phyloP scores from a whole-genome alignment of 2,797 vertebrate species.

The Mus spretus region DNA sequence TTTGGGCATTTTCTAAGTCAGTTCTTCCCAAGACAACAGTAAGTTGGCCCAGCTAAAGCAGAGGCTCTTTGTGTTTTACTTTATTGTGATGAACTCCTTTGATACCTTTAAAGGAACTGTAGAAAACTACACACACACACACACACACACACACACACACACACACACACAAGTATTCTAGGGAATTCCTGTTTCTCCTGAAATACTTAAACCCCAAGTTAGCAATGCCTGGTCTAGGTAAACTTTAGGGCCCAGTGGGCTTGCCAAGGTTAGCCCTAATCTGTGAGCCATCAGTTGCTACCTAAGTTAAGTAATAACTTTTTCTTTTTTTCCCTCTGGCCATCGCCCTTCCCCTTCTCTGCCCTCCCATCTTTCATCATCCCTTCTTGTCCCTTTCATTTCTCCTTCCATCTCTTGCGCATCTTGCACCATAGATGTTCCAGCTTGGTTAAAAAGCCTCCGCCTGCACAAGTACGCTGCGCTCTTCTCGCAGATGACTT shows the following conservation, averaged over 20 bases:
- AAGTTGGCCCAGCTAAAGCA: neutral
- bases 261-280: neutral
- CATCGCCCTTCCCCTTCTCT: constrained; percentile 51
- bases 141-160: neutral
- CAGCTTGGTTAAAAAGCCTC: constrained; percentile 98
- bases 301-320: constrained; percentile 43
- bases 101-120: neutral
- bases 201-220: neutral
- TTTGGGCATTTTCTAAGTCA: constrained; percentile 23
- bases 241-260: neutral
- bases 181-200: neutral
- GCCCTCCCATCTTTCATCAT: neutral
- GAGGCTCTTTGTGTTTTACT: neutral
- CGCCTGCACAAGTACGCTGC: constrained; percentile 98
- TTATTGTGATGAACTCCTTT: neutral
- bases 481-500: constrained; percentile 98
- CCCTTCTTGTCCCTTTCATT: constrained; percentile 54
- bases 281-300: constrained; percentile 21
- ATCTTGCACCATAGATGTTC: constrained; percentile 93
- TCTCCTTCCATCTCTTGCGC: constrained; percentile 46
- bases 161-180: neutral
- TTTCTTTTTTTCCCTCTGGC: neutral
- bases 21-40: constrained; percentile 23
- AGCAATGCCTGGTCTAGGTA: neutral
- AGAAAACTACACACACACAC: neutral